Evolutionary conservation across 2,113 vertebrate genomes (phyloP), one percentile per base, ranked within the genome.

Genomic region (Prinia subflava): DNA sequence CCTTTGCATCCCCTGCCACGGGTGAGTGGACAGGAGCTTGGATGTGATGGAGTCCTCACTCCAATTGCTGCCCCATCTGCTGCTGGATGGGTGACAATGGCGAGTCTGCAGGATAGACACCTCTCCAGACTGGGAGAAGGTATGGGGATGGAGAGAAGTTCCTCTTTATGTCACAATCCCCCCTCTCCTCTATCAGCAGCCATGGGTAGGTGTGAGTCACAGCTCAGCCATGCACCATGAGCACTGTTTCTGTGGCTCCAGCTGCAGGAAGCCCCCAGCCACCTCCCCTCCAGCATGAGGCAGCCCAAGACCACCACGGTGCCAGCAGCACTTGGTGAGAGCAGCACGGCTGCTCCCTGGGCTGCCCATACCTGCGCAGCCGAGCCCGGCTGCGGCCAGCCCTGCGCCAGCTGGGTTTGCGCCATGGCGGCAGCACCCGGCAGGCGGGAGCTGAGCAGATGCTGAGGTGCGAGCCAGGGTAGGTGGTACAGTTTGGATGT

Each of bases 401-500:
- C 52, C 1, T 1, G 21, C 0, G 67, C 90, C 91, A 94, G 87
- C 92, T 95, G 92, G 75, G 74, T 53, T 50, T 33, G 50, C 4
- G 67, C 86, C 63, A 82, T 10, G 18, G 81, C 1, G 16, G 27
- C 75, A 13, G 63, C 63, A 37, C 46, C 41, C 57, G 1, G 49
- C 50, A 50, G 60, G 71, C 30, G 0, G 0, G 2, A 93, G 83
- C 87, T 21, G 63, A 95, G 95, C n/a, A 24, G 80, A 71, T 90
- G 80, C 78, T 10, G 81, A 83, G 79, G 80, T 76, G 60, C 0
- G 17, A 91, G 88, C 85, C 88, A 77, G 93, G 84, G 75, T 91
- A 87, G 95, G 91, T 96, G 95, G 91, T 93, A 63, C 71, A 35
- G 60, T 97, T 96, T 95, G 92, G 88, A 94, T 95, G 89, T 97